These are phyloP conservation scores for Drosophila niveifrons DNA, from an alignment of 2,888 invertebrate species.

Conservation along the genomic window DNA sequence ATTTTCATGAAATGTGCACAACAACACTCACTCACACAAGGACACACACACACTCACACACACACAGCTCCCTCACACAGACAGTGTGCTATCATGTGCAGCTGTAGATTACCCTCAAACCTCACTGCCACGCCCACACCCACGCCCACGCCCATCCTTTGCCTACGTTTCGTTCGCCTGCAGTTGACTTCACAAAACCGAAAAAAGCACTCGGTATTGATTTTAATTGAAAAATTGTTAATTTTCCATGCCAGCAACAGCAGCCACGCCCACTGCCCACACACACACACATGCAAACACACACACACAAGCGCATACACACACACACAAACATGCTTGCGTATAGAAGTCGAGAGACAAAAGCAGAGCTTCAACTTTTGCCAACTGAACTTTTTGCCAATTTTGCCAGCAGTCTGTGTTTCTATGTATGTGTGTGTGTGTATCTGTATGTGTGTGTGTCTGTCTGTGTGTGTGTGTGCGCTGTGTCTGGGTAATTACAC, in stretches of 20 bases:
- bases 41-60: slow-evolving; percentile 33
- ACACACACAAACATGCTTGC: slow-evolving; percentile 7
- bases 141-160: slow-evolving; percentile 3
- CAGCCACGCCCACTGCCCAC: slow-evolving; percentile 52
- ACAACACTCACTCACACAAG: slow-evolving; percentile 44
- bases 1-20: slow-evolving; percentile 77
- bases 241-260: slow-evolving; percentile 82
- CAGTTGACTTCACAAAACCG: slow-evolving; percentile 45
- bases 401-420: slow-evolving; percentile 37
- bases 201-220: slow-evolving; percentile 82
- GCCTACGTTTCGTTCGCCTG: slow-evolving; percentile 26
- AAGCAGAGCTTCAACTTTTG: slow-evolving; percentile 47
- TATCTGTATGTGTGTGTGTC: slow-evolving; percentile 20
- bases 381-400: slow-evolving; percentile 69
- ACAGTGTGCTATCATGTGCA: slow-evolving; percentile 39
- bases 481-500: slow-evolving; percentile 80
- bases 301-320: slow-evolving; percentile 9
- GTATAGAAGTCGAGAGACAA: slow-evolving; percentile 5
- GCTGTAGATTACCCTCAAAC: slow-evolving; percentile 55
- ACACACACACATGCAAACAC: slow-evolving; percentile 11
- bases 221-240: slow-evolving; percentile 86
- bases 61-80: slow-evolving; percentile 27
- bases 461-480: slow-evolving; percentile 17
- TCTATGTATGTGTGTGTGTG: slow-evolving; percentile 23
- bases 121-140: slow-evolving; percentile 11